Base-by-base conservation (phyloP, 1,140 invertebrate species). In the Uloborus diversus region DNA sequence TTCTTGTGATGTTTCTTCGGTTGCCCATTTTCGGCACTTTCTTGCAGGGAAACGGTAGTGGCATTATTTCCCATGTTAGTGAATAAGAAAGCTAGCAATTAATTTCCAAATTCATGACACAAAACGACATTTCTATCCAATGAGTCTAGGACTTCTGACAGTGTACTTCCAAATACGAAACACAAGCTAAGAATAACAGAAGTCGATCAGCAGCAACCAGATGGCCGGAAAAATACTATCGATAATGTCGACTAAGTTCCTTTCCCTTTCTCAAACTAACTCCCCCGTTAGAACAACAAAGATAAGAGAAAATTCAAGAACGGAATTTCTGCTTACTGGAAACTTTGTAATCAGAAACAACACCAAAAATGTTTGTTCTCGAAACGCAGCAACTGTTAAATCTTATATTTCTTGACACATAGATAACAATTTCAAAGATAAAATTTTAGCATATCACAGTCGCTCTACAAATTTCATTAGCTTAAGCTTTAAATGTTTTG, bases 21-120 rank as follows among this genome's bases (percentile, higher is more conserved):
- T 76, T 61, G 61, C 64, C 65, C 65, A 56, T 76, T 20, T 14
- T 20, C 61, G 28, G 73, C 30, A 23, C 33, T 75, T 1, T 76
- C 73, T 76, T 76, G 73, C 30, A 76, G 25, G 4, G 73, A 76
- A n/a, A 76, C 73, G 3, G 73, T 76, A 1, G 73, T 76, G n/a
- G 73, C 59, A 65, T 33, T 76, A 30, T 76, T 76, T 28, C 73
- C 73, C 73, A 76, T 76, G 5, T 35, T 64, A 17, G 30, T 7
- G 7, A 42, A 42, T n/a, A 53, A 53, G n/a, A 1, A 23, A 53
- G 25, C n/a, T 7, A 53, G 25, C 2, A 7, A 23, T 4, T 14
- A 11, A n/a, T n/a, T 23, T 53, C 51, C 51, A n/a, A 7, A 1
- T 7, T n/a, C n/a, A 14, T 53, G 25, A 53, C 9, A 3, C 51